Evolutionary conservation across 1,140 invertebrate species (phyloP), one percentile per base, ranked within the genome.

Genomic region (Drosophila orosa): DNA sequence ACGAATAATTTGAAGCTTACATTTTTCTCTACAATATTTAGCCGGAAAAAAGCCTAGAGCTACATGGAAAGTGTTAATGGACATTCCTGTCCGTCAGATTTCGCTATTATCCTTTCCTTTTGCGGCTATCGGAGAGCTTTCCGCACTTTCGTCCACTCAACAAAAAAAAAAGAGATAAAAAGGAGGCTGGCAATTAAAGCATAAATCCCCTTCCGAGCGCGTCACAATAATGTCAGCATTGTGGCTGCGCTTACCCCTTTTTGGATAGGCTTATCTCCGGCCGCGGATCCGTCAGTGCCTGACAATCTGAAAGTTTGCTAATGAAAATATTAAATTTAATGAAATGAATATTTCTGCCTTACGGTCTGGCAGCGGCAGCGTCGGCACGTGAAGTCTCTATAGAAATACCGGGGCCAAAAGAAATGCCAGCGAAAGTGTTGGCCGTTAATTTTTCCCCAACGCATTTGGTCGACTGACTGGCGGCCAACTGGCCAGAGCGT

Each of bases 311-410:
- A 83, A 82, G 83, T 83, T 65, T 62, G 75, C 83, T 87, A 87
- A 87, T 87, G 80, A 87, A 89, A 87, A 89, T 87, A 87, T 89
- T 84, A 87, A 83, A 60, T 78, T 61, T 86, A 87, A 84, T 89
- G 84, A 87, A 89, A 84, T 87, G 82, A 80, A 87, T 87, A 87
- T 87, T 82, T 82, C 29, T 67, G 61, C 65, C 42, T 68, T 74
- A 55, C 42, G 35, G 56, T 29, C 44, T 10, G 44, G 44, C 42
- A 8, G 39, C 40, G 42, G 25, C 35, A n/a, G 22, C 4, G n/a
- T 19, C 47, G 59, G 69, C 71, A 63, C 52, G 39, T 76, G 73
- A 66, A 75, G 37, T 69, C 39, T 69, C 48, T 45, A 56, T 68
- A 69, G 63, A 69, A 69, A 69, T 69, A 52, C 56, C 69, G 19